Evolutionary conservation across 1,140 invertebrate genomes (phyloP).

Genomic region (Sycophila sp.): DNA sequence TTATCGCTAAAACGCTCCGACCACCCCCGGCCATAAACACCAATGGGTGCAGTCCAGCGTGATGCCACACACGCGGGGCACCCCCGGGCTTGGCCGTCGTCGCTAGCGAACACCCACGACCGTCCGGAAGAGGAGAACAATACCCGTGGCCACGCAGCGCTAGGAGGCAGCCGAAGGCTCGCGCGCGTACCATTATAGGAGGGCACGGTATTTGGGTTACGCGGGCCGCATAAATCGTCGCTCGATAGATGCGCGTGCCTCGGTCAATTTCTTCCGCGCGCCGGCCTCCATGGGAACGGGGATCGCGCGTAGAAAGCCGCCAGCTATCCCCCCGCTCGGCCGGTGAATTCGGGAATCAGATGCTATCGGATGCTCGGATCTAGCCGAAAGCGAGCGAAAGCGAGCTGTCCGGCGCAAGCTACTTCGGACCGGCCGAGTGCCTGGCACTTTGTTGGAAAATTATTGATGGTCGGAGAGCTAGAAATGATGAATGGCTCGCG

Average conservation of each 20-base stretch:
- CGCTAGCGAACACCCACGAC: background rate
- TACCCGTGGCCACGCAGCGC: background rate
- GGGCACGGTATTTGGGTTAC: conserved; percentile 21
- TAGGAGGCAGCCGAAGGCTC: no score
- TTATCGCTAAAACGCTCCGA: no score
- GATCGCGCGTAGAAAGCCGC: background rate
- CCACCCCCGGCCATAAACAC: no score
- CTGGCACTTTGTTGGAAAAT: background rate
- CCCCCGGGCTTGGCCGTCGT: no score
- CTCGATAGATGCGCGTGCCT: conserved; percentile 11
- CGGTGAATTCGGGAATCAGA: conserved; percentile 21
- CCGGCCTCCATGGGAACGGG: conserved; percentile 4
- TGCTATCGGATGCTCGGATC: conserved; percentile 3
- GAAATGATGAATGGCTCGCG: no score
- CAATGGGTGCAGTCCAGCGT: no score
- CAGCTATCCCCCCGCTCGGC: background rate
- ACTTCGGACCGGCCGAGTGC: background rate
- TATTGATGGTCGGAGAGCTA: background rate
- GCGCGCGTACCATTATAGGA: no score
- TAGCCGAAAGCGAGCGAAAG: background rate
- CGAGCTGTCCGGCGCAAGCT: no score
- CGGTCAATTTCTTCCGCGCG: background rate
- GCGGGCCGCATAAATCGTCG: conserved; percentile 20
- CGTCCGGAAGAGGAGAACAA: background rate
- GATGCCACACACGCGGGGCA: background rate